A percentile compares a stretch with the other conserved stretches of the same genome.
Evolutionary conservation across 2,113 vertebrate genomes (phyloP).

Genomic region (Caloenas nicobarica): DNA sequence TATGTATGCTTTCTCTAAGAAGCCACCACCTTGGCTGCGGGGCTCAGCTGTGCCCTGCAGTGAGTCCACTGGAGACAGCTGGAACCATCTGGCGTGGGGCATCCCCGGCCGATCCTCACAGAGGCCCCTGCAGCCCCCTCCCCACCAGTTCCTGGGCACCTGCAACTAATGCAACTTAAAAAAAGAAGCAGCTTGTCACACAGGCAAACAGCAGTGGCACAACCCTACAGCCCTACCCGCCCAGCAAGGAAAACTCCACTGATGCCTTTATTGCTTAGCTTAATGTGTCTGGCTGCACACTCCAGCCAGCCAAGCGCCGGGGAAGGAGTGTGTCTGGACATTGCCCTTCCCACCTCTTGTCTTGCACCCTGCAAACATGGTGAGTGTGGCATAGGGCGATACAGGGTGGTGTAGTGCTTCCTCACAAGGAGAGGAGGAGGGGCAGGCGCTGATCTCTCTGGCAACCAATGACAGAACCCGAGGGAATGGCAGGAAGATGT

Average conservation of each 20-base stretch:
- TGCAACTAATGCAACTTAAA: background rate
- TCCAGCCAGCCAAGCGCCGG: accelerated
- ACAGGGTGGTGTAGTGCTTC: too few relatives aligned
- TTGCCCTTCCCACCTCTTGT: background rate
- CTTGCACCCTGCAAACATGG: background rate
- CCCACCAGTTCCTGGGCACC: background rate
- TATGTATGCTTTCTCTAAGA: too few relatives aligned
- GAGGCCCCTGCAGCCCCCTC: background rate
- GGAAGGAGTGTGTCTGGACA: background rate
- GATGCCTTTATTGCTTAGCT: background rate
- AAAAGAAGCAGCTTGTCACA: background rate
- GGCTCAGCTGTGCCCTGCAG: too few relatives aligned
- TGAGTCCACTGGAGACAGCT: too few relatives aligned
- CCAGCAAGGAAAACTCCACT: background rate
- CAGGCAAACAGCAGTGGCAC: background rate
- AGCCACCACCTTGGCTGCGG: too few relatives aligned
- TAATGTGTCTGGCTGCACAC: accelerated
- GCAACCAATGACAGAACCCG: too few relatives aligned
- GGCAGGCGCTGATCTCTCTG: too few relatives aligned
- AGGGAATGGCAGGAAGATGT: too few relatives aligned
- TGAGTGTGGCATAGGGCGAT: accelerated
- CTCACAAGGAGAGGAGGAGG: too few relatives aligned
- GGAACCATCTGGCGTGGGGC: too few relatives aligned
- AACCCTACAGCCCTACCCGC: background rate
- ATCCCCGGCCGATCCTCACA: background rate